Base-by-base conservation (phyloP, 2,888 invertebrate species). In the Anaspis maculata region DNA sequence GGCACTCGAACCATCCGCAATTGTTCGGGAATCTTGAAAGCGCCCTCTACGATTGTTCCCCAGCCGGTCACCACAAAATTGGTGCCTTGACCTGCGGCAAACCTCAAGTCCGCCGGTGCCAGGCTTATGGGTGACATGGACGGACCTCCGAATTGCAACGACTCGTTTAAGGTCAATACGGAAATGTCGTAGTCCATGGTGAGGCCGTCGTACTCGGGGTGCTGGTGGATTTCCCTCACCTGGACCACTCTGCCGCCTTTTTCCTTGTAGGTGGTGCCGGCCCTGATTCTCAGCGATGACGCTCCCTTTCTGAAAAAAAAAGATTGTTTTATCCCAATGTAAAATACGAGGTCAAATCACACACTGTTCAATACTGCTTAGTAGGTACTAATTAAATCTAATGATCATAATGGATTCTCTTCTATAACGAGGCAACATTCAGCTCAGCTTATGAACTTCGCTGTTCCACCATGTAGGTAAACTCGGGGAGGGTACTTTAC, bases 1-100 rank as follows among this genome's bases (percentile, higher is more conserved):
- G 47, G 47, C 5, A 49, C 40, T 21, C 15, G 12, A 3, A 46
- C 47, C 2, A 31, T 37, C 40, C 44, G 45, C n/a, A 49, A 25
- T 30, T 39, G 26, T 3, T 5, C 3, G 6, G 45, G 25, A 14
- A 25, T 15, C 9, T n/a, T n/a, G n/a, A 24, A 22, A 10, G 32
- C 31, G 12, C 27, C 31, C 37, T 45, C 43, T 11, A 15, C 5
- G 6, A 33, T 14, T 13, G 31, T 34, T 3, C 50, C 50, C 50
- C 50, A 50, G 7, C 50, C 50, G n/a, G 38, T 37, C 3, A 39
- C 30, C 5, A 25, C 16, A 4, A 35, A 19, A 19, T 6, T 6
- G 19, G 5, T 19, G 5, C 23, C 5, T 16, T 30, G 2, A 34
- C 10, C 3, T 27, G 32, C 4, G 15, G 19, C 5, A 25, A 5